Percentiles rank a stretch among this genome's conserved stretches.
Evolutionary conservation across 2,113 vertebrate species (phyloP).

Genomic region (Gopherus flavomarginatus): DNA sequence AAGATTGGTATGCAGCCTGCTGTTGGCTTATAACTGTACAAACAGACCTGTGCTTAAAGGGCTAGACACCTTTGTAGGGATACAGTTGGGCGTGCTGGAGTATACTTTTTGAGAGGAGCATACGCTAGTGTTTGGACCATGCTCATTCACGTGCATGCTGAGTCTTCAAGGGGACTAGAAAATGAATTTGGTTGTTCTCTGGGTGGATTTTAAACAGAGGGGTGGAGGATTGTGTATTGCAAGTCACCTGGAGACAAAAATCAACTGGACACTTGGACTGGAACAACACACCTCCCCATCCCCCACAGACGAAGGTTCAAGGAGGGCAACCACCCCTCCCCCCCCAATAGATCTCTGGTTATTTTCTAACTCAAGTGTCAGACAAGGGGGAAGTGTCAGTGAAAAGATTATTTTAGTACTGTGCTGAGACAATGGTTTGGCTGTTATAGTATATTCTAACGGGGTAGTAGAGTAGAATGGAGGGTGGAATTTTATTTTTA

Average conservation of each 20-base stretch:
- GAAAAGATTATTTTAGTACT: not conserved
- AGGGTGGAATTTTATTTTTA: not conserved
- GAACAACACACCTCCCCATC: not conserved
- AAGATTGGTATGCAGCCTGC: not conserved
- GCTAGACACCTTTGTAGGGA: not conserved
- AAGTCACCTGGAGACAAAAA: not conserved
- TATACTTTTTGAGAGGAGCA: not conserved
- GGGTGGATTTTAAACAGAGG: not conserved
- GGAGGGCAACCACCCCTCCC: no score
- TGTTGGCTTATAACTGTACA: not conserved
- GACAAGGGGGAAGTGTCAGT: not conserved
- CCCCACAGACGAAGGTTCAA: not conserved
- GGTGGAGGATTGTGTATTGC: not conserved
- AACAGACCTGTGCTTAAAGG: not conserved
- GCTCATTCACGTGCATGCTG: not conserved
- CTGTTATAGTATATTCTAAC: not conserved
- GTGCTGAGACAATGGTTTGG: not conserved
- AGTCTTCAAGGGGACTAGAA: not conserved
- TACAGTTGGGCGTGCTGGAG: not conserved
- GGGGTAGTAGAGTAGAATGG: not conserved
- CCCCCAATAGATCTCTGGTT: not conserved
- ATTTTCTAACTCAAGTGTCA: not conserved
- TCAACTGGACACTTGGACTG: not conserved
- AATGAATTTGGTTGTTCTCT: not conserved
- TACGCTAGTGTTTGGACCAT: not conserved